A percentile compares a stretch with the other conserved stretches of the same genome.
Evolutionary conservation across 2,797 vertebrate genomes (phyloP).

Genomic region (Lepilemur ruficaudatus): DNA sequence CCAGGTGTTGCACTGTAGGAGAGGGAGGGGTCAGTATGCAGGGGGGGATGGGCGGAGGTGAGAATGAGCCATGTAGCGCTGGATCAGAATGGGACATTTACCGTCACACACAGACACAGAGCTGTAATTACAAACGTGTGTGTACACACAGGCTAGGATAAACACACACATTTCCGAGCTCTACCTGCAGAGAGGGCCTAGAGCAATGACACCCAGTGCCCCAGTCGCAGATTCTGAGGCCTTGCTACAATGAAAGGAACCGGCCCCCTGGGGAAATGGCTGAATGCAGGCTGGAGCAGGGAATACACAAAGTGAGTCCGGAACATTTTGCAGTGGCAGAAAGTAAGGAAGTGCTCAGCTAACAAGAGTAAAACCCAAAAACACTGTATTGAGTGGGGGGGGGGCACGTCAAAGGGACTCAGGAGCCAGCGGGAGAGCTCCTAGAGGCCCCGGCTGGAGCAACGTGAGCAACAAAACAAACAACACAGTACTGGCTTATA

Average conservation of each 20-base stretch:
- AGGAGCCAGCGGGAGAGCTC: neutral
- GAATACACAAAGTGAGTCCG: neutral
- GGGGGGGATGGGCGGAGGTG: no score
- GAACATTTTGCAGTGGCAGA: neutral
- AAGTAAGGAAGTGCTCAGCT: neutral
- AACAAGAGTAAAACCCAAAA: neutral
- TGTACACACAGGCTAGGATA: no score
- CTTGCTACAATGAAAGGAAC: neutral
- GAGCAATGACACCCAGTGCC: neutral
- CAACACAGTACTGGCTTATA: accelerated
- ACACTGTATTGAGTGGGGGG: no score
- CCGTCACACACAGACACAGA: neutral
- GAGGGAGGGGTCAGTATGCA: neutral
- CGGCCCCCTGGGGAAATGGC: neutral
- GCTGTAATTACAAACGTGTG: neutral
- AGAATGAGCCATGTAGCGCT: neutral
- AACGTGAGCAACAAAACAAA: neutral
- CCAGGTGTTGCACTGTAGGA: neutral
- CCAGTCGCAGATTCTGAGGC: neutral
- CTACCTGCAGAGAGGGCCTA: neutral
- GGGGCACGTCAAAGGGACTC: neutral
- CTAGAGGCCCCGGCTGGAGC: neutral
- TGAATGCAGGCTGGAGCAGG: neutral
- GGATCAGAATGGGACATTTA: neutral
- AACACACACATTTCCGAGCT: neutral